Percentiles rank a stretch among this genome's conserved stretches.
Conservation (phyloP, 2,888 invertebrate species). For the Plutella xylostella region DNA sequence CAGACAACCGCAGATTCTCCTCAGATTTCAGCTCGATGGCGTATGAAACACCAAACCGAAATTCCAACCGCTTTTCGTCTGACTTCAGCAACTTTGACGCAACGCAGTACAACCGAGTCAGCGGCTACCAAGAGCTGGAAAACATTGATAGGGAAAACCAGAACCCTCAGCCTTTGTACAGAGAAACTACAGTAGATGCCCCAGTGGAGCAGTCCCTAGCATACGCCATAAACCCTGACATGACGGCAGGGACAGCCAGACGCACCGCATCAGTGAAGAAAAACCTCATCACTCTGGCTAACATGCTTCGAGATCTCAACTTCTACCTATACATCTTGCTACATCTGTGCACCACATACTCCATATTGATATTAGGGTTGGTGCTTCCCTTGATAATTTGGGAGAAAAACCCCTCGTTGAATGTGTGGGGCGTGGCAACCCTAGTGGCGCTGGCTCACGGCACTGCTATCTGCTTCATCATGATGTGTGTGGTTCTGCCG, state of each 20-base stretch:
- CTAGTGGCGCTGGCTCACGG: slow-evolving; percentile 44
- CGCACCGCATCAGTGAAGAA: slow-evolving; percentile 54
- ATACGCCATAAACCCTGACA: slow-evolving; percentile 38
- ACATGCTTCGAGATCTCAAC: slow-evolving; percentile 51
- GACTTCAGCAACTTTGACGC: slow-evolving; percentile 47
- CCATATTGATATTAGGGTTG: slow-evolving; percentile 58
- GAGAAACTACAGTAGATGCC: slow-evolving; percentile 65
- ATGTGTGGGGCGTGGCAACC: slow-evolving; percentile 51
- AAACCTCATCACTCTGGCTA: slow-evolving; percentile 51
- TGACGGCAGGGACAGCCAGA: slow-evolving; percentile 48
- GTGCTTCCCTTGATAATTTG: slow-evolving; percentile 67
- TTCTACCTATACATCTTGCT: slow-evolving; percentile 70
- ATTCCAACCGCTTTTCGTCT: slow-evolving; percentile 46
- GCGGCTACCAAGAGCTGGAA: slow-evolving; percentile 51
- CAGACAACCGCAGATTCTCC: slow-evolving; percentile 19
- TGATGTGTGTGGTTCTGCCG: slow-evolving; percentile 51
- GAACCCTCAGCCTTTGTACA: slow-evolving; percentile 64
- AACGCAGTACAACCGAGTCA: slow-evolving; percentile 31
- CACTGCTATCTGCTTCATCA: slow-evolving; percentile 51
- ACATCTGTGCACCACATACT: slow-evolving; percentile 65
- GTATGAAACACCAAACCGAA: slow-evolving; percentile 18
- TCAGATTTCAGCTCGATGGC: slow-evolving; percentile 15
- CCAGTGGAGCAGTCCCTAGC: slow-evolving; percentile 34
- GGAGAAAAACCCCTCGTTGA: slow-evolving; percentile 46
- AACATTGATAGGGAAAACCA: slow-evolving; percentile 46